Evolutionary conservation across 2,797 vertebrate genomes (phyloP), one percentile per base, ranked within the genome.

Genomic region (Gouania willdenowi): DNA sequence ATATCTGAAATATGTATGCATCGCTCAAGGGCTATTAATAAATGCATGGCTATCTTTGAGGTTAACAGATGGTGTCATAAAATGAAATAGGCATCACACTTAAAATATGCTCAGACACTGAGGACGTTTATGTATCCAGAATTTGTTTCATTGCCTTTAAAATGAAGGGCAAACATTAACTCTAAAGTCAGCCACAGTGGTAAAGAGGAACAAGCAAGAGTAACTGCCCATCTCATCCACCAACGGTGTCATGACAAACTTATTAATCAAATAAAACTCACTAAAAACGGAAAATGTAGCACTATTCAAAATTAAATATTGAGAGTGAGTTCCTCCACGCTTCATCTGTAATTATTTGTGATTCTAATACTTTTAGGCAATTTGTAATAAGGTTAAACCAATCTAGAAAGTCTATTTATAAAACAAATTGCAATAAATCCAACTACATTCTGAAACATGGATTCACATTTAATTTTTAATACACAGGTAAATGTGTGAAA

Each of bases 11-110:
- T 75, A 83, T 79, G 62, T 66, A 72, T 79, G 69, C 42, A 61
- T 71, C 43, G 69, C 79, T 67, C 47, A 55, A 54, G 62, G 71
- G 56, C 66, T 26, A 17, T 58, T 67, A 51, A 57, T 75, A 80
- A 83, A n/a, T n/a, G n/a, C 71, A 75, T 54, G 71, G 56, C 53
- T 79, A 72, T 73, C 71, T 81, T 43, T 70, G 77, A 85, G 83
- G 86, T 86, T 84, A 86, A 84, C 87, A 87, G 85, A 88, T 86
- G 87, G 81, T 73, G 79, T 71, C 75, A 86, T 85, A 81, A 87
- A 85, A 84, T 75, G 52, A 80, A 83, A 84, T 69, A 61, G 70
- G 55, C 70, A 63, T 75, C 75, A 73, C 66, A 74, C 74, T 83
- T 83, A 81, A 84, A 86, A 88, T 79, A 80, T 74, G 70, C 48